Base-by-base conservation (phyloP, 2,888 invertebrate genomes). In the Spicauda simplicius region DNA sequence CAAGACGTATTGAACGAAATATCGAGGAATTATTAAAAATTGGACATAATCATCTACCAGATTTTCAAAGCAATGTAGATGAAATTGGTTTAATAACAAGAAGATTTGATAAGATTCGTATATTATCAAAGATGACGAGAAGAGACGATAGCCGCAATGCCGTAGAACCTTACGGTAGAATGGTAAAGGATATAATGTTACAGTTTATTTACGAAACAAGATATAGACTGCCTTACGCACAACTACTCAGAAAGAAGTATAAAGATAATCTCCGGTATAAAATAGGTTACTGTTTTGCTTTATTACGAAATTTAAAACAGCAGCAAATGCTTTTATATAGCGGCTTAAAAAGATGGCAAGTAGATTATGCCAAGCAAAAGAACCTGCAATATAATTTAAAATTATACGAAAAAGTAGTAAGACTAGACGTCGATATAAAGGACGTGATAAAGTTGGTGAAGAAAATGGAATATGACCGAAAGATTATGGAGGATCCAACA, bases 151-250 rank as follows among this genome's bases (percentile, higher is more conserved):
- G 18, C 18, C 25, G 19, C 1, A 7, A 25, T n/a, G 25, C n/a
- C 0, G 54, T 25, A 5, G 25, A 12, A 37, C 2, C 1, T 37
- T 37, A 53, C 53, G 20, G 3, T 30, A 25, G 0, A 2, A n/a
- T 14, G 16, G 8, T 50, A 10, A 50, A 18, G 18, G 10, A 50
- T 50, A 50, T 83, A 0, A 83, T 83, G 78, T 64, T 73, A 4
- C 85, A 86, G 53, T 86, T 86, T 18, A 59, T 85, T 0, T 85
- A 85, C 63, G 69, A 73, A 7, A 75, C 77, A 0, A 76, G 82
- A 19, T 83, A 84, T 64, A 80, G 78, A n/a, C 18, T 87, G 2
- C 69, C 78, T 0, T 74, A 72, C 14, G 37, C 77, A 0, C 84
- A 84, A 64, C 0, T 73, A 0, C 19, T 86, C 6, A 77, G 82